Conservation (phyloP, 2,113 vertebrate species). For the Helogale parvula region DNA sequence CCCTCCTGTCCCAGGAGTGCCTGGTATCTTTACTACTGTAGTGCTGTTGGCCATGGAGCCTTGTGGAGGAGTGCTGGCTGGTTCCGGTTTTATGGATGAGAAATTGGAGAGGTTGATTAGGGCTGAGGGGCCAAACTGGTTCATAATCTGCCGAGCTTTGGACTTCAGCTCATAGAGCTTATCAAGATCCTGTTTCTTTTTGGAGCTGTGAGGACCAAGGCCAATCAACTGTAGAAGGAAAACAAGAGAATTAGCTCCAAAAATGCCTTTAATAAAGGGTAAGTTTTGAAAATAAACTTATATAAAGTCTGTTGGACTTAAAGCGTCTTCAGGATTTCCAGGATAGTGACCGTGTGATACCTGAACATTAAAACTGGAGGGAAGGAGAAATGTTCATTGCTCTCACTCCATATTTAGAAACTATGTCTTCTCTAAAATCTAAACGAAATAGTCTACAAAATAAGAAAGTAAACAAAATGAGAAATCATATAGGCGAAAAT, state of each 20-base stretch:
- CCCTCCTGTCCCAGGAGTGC: slow-evolving; percentile 87
- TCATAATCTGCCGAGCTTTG: slow-evolving; percentile 91
- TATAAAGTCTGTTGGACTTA: not conserved
- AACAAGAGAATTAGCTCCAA: slow-evolving; percentile 54
- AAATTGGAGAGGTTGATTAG: slow-evolving; percentile 91
- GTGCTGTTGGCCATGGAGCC: slow-evolving; percentile 96
- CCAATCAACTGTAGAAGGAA: slow-evolving; percentile 85
- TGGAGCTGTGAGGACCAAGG: slow-evolving; percentile 86
- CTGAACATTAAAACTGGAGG: slow-evolving; percentile 24
- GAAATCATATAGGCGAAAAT: slow-evolving; percentile 32
- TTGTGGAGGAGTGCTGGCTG: slow-evolving; percentile 86
- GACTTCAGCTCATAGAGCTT: slow-evolving; percentile 87
- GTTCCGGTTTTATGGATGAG: slow-evolving; percentile 88
- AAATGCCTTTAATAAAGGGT: slow-evolving; percentile 15
- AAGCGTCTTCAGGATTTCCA: not conserved
- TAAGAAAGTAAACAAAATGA: slow-evolving; percentile 60
- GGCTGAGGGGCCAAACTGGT: slow-evolving; percentile 90
- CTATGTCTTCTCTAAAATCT: slow-evolving; percentile 60
- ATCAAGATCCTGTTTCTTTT: slow-evolving; percentile 87
- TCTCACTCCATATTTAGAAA: slow-evolving; percentile 71
- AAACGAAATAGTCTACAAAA: slow-evolving; percentile 58
- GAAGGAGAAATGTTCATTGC: slow-evolving; percentile 32
- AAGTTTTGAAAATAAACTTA: slow-evolving; percentile 52
- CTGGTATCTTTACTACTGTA: slow-evolving; percentile 87
- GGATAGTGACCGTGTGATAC: not conserved